Conservation (phyloP, 2,797 vertebrate genomes). For the Parauchenoglanis punctatus region DNA sequence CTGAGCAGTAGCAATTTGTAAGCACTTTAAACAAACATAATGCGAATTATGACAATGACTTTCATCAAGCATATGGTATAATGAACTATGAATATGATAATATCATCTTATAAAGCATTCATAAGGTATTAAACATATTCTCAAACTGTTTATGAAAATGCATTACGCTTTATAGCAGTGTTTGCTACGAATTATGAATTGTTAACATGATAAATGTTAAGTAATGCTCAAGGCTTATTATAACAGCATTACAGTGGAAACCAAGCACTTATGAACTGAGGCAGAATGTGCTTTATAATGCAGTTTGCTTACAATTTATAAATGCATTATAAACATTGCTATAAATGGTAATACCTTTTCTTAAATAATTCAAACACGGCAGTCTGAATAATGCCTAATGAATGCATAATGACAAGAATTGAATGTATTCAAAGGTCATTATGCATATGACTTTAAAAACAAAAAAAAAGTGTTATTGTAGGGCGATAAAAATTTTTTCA, state of each 20-base stretch:
- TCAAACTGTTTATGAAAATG: background rate
- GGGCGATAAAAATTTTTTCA: background rate
- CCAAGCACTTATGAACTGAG: background rate
- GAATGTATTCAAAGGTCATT: background rate
- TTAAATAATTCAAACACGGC: background rate
- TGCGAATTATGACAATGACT: conserved; percentile 34
- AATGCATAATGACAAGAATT: background rate
- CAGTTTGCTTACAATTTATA: background rate
- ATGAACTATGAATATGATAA: background rate
- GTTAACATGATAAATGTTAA: background rate
- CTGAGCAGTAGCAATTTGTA: conserved; percentile 39
- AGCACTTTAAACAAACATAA: conserved; percentile 51
- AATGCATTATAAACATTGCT: background rate
- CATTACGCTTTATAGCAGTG: background rate
- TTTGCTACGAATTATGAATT: background rate
- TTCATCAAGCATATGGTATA: background rate
- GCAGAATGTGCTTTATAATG: background rate
- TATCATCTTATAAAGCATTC: background rate
- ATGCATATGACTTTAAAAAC: background rate
- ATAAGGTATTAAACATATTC: background rate
- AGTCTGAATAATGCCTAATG: background rate
- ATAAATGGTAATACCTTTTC: background rate
- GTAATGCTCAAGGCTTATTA: background rate
- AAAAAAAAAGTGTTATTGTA: background rate
- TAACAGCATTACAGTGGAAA: background rate